These are phyloP conservation scores for Aphaenogaster ashmeadi DNA, from an alignment of 1,140 invertebrate genomes.

Conservation along the genomic window DNA sequence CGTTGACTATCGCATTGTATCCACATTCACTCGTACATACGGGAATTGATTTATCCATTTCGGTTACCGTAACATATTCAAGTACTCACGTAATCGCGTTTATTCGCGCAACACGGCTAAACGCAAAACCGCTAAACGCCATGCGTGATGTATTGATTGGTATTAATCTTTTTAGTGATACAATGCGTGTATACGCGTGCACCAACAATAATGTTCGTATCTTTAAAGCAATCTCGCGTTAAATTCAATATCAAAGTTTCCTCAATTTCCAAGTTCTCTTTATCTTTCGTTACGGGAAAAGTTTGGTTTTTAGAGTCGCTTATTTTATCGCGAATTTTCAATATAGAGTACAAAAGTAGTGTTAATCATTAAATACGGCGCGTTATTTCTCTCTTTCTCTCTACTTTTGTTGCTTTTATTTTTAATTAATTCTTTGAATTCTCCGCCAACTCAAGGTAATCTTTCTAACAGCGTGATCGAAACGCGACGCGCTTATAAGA, in stretches of 20 bases:
- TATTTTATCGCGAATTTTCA: background rate
- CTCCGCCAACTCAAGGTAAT: background rate
- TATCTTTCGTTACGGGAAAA: background rate
- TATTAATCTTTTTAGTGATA: conserved; percentile 26
- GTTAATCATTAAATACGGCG: background rate
- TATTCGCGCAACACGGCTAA: conserved; percentile 62
- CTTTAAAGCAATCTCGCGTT: background rate
- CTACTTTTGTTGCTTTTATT: background rate
- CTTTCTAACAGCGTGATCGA: conserved; percentile 23
- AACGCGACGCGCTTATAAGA: conserved; percentile 13
- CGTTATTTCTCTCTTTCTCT: background rate
- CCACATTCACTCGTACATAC: conserved; percentile 30
- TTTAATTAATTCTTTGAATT: conserved; percentile 44
- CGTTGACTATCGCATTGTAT: conserved; percentile 11
- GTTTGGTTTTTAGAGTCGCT: too few relatives aligned
- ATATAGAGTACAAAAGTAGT: background rate
- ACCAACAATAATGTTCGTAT: background rate
- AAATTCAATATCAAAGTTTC: background rate
- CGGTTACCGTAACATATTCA: conserved; percentile 59
- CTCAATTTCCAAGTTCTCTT: background rate
- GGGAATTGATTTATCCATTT: conserved; percentile 65
- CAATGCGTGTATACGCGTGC: too few relatives aligned
- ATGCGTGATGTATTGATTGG: conserved; percentile 36
- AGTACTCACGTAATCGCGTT: conserved; percentile 67
- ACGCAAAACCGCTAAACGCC: conserved; percentile 54